Base-by-base conservation (phyloP, 2,113 vertebrate genomes). In the Phrynosoma blainvillii region DNA sequence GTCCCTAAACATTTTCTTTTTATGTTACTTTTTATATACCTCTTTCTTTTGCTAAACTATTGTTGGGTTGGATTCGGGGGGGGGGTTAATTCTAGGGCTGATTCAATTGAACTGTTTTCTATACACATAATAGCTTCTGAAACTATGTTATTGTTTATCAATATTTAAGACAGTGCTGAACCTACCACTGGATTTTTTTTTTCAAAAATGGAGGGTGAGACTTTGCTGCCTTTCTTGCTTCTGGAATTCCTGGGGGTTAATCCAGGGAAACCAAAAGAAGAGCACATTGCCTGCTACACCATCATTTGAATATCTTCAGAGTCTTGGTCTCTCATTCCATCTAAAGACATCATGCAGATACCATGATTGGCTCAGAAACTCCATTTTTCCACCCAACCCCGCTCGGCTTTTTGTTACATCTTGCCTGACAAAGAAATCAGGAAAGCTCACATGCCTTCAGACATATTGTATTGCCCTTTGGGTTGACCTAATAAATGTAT, bases 1-100 rank as follows among this genome's bases (percentile, higher is more conserved):
- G 65, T 82, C 91, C 65, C 87, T 75, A 88, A 89, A 30, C 0
- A 23, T 88, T 90, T 5, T 0, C 78, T 25, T 2, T 36, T 11
- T 23, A 30, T 81, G 16, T 62, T 21, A 32, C 56, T 32, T 59
- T 59, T 36, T 79, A 8, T 59, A 78, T 78, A 1, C 62, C 92
- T 84, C 81, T 36, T 75, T 59, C 9, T 62, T 84, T 5, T 42
- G 59, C 27, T 86, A 21, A 10, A 32, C 23, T 23, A 20, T 47
- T 27, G 9, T 47, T 27, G 14, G 30, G n/a, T 52, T 32, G 30
- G 79, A 59, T 62, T 62, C n/a, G n/a, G n/a, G n/a, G n/a, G n/a
- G n/a, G n/a, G n/a, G n/a, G n/a, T n/a, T 1, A 42, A 56, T 62
- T 16, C 47, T 56, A 87, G 52, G 25, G 14, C 59, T 4, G 21